Percentiles rank a stretch among this genome's conserved stretches.
These are phyloP conservation scores for Eledona agricola DNA, from an alignment of 2,888 invertebrate genomes.

Conservation along the genomic window DNA sequence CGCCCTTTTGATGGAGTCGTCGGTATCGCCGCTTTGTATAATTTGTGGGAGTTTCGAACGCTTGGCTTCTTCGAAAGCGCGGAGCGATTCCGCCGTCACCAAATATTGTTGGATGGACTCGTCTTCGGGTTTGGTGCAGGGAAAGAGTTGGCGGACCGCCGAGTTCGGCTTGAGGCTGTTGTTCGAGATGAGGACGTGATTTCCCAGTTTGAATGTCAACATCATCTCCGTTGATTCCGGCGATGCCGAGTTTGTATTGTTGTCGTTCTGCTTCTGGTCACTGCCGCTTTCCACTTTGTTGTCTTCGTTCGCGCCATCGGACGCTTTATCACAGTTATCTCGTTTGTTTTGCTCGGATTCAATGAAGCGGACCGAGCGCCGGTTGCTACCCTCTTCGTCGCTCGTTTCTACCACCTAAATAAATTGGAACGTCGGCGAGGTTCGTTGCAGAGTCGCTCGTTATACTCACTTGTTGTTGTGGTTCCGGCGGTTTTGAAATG, in stretches of 20 bases:
- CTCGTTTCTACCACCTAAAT: constrained; percentile 49
- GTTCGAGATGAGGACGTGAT: constrained; percentile 66
- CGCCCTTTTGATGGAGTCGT: constrained; percentile 75
- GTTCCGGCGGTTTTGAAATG: constrained; percentile 34
- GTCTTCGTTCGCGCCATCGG: constrained; percentile 54
- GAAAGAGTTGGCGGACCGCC: constrained; percentile 85
- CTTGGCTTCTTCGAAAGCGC: constrained; percentile 74
- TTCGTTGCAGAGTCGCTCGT: too few species aligned
- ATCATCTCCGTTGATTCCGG: constrained; percentile 65
- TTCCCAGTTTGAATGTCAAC: constrained; percentile 68
- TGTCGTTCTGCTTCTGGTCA: constrained; percentile 35
- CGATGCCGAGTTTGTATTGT: constrained; percentile 49
- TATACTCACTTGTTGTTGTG: constrained; percentile 39
- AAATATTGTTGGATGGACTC: constrained; percentile 65
- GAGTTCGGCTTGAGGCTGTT: constrained; percentile 76
- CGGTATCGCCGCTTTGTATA: constrained; percentile 67
- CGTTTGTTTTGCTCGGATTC: constrained; percentile 61
- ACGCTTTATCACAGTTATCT: constrained; percentile 61
- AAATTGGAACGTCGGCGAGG: too few species aligned
- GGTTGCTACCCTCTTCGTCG: constrained; percentile 69
- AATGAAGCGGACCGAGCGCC: constrained; percentile 73
- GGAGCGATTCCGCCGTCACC: constrained; percentile 77
- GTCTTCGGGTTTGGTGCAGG: constrained; percentile 69
- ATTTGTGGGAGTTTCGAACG: constrained; percentile 64
- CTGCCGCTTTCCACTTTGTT: constrained; percentile 45